Evolutionary conservation across 2,888 invertebrate species (phyloP).

Genomic region (Operophtera brumata): DNA sequence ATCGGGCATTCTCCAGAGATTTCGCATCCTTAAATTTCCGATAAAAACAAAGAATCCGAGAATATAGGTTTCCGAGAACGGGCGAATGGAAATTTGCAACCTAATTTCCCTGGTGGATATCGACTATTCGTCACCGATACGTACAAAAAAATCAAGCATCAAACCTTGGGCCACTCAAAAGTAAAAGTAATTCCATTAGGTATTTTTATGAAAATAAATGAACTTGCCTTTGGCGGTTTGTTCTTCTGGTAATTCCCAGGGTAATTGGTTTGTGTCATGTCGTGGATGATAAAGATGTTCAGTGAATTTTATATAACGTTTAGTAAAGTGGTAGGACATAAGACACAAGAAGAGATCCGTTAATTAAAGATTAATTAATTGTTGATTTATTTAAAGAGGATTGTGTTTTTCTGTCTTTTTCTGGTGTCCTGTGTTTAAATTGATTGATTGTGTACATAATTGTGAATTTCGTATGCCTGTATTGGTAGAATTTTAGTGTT

Average conservation of each 20-base stretch:
- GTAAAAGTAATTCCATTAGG: constrained; percentile 31
- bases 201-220: constrained; percentile 18
- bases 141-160: constrained; percentile 58
- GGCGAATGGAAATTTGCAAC: constrained; percentile 77
- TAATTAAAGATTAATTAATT: too few species aligned
- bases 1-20: constrained; percentile 52
- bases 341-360: too few species aligned
- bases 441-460: too few species aligned
- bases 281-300: too few species aligned
- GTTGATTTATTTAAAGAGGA: too few species aligned
- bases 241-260: constrained; percentile 8
- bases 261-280: neutral
- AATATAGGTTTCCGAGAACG: constrained; percentile 66
- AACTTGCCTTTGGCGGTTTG: constrained; percentile 6
- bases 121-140: constrained; percentile 65
- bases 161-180: constrained; percentile 22
- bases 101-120: constrained; percentile 77
- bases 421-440: too few species aligned
- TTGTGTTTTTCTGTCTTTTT: too few species aligned
- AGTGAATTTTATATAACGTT: too few species aligned
- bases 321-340: too few species aligned
- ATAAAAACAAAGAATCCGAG: constrained; percentile 76
- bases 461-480: too few species aligned
- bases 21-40: constrained; percentile 72
- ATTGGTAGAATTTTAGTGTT: too few species aligned